Conservation (phyloP, 2,797 vertebrate genomes). For the Hirundo rustica region DNA sequence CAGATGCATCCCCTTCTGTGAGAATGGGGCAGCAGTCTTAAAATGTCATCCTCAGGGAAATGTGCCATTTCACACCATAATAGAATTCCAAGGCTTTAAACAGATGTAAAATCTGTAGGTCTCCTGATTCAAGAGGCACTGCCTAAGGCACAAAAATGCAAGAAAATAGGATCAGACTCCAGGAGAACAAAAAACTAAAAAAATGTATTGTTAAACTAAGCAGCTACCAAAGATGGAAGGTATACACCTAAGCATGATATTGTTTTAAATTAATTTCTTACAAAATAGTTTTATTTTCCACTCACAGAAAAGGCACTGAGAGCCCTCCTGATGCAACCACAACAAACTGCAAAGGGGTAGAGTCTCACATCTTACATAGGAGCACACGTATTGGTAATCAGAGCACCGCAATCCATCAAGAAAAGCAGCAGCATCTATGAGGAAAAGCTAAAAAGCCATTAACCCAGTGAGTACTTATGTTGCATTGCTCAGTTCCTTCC, state of each 20-base stretch:
- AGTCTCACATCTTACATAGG: background rate
- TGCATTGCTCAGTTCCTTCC: background rate
- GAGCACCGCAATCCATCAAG: background rate
- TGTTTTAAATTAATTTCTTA: background rate
- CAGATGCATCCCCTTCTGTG: rapidly evolving
- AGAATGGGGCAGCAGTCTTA: background rate
- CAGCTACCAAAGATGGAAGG: background rate
- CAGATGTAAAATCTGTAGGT: background rate
- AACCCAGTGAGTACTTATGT: background rate
- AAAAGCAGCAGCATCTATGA: background rate
- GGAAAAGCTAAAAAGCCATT: background rate
- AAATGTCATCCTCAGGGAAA: background rate
- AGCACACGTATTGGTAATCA: background rate
- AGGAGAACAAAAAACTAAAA: background rate
- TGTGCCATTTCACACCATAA: background rate
- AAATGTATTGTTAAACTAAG: background rate
- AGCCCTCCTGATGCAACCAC: background rate
- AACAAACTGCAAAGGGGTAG: background rate
- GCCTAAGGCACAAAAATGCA: background rate
- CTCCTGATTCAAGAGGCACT: background rate
- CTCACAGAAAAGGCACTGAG: background rate
- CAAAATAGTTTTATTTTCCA: background rate
- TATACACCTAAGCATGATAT: background rate
- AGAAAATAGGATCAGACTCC: background rate
- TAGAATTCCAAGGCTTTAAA: background rate